These are phyloP conservation scores for Macrotis lagotis DNA, from an alignment of 2,113 vertebrate species.

Conservation along the genomic window DNA sequence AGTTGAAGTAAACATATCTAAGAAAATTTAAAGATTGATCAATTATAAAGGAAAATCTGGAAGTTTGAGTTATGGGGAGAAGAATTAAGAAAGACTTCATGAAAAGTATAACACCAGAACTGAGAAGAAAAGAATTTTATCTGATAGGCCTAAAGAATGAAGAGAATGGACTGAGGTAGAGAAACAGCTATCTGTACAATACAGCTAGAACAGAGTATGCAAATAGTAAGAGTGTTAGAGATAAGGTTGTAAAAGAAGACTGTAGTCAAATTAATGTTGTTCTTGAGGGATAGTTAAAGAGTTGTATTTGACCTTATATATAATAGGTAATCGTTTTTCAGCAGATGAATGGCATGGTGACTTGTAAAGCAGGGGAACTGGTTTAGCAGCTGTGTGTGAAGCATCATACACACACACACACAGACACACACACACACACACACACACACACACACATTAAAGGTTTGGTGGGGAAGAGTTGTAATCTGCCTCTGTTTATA, in stretches of 20 bases:
- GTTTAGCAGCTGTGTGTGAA: neutral
- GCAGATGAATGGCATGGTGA: neutral
- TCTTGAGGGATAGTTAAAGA: neutral
- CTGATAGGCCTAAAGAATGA: neutral
- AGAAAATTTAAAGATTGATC: neutral
- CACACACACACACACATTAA: neutral
- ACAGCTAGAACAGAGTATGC: neutral
- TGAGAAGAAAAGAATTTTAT: neutral
- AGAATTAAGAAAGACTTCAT: neutral
- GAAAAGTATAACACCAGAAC: neutral
- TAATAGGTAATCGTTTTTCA: neutral
- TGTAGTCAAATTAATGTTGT: neutral
- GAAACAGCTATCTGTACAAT: neutral
- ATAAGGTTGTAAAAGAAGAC: neutral
- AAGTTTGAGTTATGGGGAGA: neutral
- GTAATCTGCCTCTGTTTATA: neutral
- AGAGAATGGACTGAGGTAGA: neutral
- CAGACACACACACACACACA: no score
- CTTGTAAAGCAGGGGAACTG: neutral
- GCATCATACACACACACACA: no score
- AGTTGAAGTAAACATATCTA: neutral
- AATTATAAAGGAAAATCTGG: neutral
- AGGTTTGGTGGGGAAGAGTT: neutral
- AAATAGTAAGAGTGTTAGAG: neutral
- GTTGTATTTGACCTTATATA: neutral